Base-by-base conservation (phyloP, 2,113 vertebrate genomes). In the Microcebus murinus region DNA sequence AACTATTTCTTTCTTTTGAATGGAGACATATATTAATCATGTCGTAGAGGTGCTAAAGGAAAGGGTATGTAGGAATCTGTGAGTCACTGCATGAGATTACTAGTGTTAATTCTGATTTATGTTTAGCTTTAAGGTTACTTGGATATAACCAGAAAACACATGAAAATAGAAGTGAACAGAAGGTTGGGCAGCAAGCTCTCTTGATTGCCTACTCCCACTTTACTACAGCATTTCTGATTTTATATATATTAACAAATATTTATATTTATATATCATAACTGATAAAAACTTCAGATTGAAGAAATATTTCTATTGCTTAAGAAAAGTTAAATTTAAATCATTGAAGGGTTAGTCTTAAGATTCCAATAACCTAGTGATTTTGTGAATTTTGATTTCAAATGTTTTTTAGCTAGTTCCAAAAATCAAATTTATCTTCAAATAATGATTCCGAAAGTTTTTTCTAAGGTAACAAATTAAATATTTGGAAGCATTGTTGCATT, bases 321-420 rank as follows among this genome's bases (percentile, higher is more conserved):
- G 50, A 48, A 77, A 95, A 89, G 27, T 89, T 79, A 77, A 95
- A 89, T 21, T 89, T 79, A 63, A 92, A 48, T 77, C 21, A 79
- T 76, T 61, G 1, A 4, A 29, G 21, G 6, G 5, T 8, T 63
- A 4, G 0, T 36, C 25, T 94, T 55, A 70, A 76, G 23, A 20
- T 42, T 34, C 4, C 9, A 18, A 39, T 71, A 73, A 48, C 31
- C 11, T 73, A 79, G 21, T 89, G 13, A 73, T 92, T 94, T 85
- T 92, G 8, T 59, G 39, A 86, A 90, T 27, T 93, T 74, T 45
- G 12, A 12, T 88, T 94, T 83, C 11, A 65, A 57, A 77, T 79
- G 4, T 5, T 36, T 82, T 87, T 52, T 87, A n/a, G 29, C 9
- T 52, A 52, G 12, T 80, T 94, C 3, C 18, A 65, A 79, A 79